These are phyloP conservation scores for Ctenoplectra terminalis DNA, from an alignment of 1,140 invertebrate species.

Conservation along the genomic window DNA sequence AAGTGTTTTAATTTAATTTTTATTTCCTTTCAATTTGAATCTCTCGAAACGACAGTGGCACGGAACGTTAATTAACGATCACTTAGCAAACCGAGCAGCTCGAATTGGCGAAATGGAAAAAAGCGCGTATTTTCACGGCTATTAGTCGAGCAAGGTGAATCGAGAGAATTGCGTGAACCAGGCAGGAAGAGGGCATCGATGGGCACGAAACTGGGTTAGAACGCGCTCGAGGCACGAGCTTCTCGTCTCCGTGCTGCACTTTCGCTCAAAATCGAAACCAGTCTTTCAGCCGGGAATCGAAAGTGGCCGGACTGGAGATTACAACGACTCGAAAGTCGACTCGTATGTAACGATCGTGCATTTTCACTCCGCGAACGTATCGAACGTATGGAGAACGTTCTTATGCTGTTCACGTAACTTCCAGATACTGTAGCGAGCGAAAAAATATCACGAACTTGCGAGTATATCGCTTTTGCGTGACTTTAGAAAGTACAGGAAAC, in stretches of 20 bases:
- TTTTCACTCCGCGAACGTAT: constrained; percentile 5
- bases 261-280: constrained; percentile 67
- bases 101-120: constrained; percentile 6
- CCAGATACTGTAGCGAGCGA: not conserved
- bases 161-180: constrained; percentile 39
- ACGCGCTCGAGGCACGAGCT: constrained; percentile 48
- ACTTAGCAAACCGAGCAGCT: too few species aligned
- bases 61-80: too few species aligned
- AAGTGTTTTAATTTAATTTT: too few species aligned
- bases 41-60: too few species aligned
- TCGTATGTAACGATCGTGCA: not conserved
- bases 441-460: not conserved
- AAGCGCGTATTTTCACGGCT: constrained; percentile 37
- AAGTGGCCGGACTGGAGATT: constrained; percentile 51
- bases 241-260: constrained; percentile 57
- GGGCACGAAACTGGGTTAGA: constrained; percentile 53
- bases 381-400: not conserved
- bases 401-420: not conserved
- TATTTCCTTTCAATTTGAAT: too few species aligned
- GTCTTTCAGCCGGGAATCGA: constrained; percentile 54
- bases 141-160: constrained; percentile 50
- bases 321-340: constrained; percentile 55
- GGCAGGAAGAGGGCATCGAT: constrained; percentile 33
- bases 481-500: constrained; percentile 1
- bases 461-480: not conserved